These are phyloP conservation scores for Calliscelio sp. DNA, from an alignment of 2,888 invertebrate species.

Conservation along the genomic window DNA sequence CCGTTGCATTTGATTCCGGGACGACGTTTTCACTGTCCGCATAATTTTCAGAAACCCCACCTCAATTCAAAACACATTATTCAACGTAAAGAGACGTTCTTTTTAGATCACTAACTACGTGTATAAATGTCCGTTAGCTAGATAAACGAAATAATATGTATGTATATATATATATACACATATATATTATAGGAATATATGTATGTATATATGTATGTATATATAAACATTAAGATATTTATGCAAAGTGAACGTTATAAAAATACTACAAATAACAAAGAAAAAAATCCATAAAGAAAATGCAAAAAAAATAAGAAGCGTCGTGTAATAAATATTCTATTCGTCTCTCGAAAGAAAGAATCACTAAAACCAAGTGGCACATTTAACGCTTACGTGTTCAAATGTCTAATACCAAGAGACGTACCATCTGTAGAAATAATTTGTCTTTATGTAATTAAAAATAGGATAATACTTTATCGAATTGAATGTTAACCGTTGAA, in stretches of 20 bases:
- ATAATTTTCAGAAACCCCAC: conserved; percentile 16
- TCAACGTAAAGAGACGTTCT: conserved; percentile 18
- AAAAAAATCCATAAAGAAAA: background rate
- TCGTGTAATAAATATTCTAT: conserved; percentile 37
- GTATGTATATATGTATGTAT: no score
- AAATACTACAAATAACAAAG: conserved; percentile 6
- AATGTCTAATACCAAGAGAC: conserved; percentile 52
- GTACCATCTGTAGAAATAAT: conserved; percentile 64
- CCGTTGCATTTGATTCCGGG: conserved; percentile 27
- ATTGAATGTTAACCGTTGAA: conserved; percentile 65
- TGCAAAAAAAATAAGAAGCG: conserved; percentile 13
- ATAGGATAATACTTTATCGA: conserved; percentile 61
- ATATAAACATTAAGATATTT: conserved; percentile 53
- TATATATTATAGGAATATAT: no score
- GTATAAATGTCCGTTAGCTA: conserved; percentile 63
- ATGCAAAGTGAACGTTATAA: conserved; percentile 46
- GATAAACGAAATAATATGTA: conserved; percentile 4
- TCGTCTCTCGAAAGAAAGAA: conserved; percentile 37
- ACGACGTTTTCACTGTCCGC: conserved; percentile 19
- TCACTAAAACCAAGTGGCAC: conserved; percentile 28
- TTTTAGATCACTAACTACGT: conserved; percentile 46
- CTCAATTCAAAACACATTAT: background rate
- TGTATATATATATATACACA: no score
- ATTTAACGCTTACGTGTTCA: conserved; percentile 57
- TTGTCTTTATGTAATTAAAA: conserved; percentile 66